Evolutionary conservation across 2,888 invertebrate species (phyloP).

Genomic region (Coleophora deauratella): DNA sequence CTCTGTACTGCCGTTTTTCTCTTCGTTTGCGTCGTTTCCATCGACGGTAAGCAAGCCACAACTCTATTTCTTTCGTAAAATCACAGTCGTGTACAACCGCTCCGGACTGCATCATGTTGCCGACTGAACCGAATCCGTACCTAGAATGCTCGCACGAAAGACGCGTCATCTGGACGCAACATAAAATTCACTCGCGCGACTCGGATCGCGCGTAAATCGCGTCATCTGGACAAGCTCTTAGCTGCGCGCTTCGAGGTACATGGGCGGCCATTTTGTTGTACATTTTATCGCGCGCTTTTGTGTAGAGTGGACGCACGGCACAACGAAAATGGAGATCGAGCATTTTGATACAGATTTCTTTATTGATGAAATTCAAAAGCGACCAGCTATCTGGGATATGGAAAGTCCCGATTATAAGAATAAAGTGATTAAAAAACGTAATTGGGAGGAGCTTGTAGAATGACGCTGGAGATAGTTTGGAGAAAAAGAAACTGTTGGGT

Average conservation of each 20-base stretch:
- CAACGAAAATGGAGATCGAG: conserved; percentile 6
- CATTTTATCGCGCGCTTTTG: conserved; percentile 9
- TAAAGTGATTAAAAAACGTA: conserved; percentile 18
- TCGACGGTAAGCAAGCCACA: too few species aligned
- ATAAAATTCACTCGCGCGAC: too few species aligned
- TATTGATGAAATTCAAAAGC: conserved; percentile 19
- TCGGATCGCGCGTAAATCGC: too few species aligned
- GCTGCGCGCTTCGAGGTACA: conserved; percentile 7
- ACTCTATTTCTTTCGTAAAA: too few species aligned
- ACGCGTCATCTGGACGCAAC: too few species aligned
- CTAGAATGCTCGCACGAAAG: too few species aligned
- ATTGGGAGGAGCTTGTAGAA: conserved; percentile 19
- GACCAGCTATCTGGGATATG: conserved; percentile 20
- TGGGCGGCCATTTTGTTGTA: conserved; percentile 9
- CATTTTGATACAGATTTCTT: conserved; percentile 21
- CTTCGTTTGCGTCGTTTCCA: too few species aligned
- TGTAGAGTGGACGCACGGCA: not conserved
- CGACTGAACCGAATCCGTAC: too few species aligned
- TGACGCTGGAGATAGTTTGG: not conserved
- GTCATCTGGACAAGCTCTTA: too few species aligned
- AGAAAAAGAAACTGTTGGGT: not conserved
- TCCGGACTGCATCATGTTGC: too few species aligned
- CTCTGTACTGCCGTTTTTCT: too few species aligned
- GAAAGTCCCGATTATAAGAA: conserved; percentile 19
- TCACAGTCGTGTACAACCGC: too few species aligned